Base-by-base conservation (phyloP, 23 tunicate genomes). In the Corella eumyota region DNA sequence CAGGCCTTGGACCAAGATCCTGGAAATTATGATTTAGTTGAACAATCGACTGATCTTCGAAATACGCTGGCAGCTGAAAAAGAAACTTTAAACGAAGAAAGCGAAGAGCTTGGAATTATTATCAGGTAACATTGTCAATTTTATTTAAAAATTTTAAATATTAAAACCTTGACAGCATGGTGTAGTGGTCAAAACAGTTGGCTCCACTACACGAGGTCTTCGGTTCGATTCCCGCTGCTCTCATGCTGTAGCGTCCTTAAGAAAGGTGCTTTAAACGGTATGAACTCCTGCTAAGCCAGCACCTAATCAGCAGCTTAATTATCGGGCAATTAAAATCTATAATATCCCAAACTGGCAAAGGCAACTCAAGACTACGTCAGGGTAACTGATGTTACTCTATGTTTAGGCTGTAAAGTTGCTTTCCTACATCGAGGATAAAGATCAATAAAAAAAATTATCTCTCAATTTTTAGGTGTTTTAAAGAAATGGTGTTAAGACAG, bases 51-150 rank as follows among this genome's bases (percentile, higher is more conserved):
- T 7, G 80, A 55, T 24, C 61, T 74, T 9, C 55, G 64, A 37
- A 59, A 44, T 13, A 44, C 57, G 25, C 70, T 92, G 30, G 74
- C 76, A 0, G 77, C 70, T 9, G 92, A 82, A 32, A 92, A 92
- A 66, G 98, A 92, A 52, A 72, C 72, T 1, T 63, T 92, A 36
- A 92, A 83, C 34, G 48, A 61, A 15, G 88, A 71, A 32, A 77
- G 75, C 60, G 95, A 86, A 66, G 88, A 79, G 50, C 78, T 88
- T 3, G 88, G 88, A 5, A 79, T 88, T 4, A 78, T 88, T 19
- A 88, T 88, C 62, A 60, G 95, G 95, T 80, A 32, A 24, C 21
- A 30, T 56, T 15, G 24, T 15, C 50, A 13, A 19, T 31, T 32
- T n/a, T n/a, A n/a, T n/a, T n/a, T n/a, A n/a, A n/a, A n/a, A 49